Evolutionary conservation across 2,888 invertebrate species (phyloP).

Genomic region (Epistrophe eligans): DNA sequence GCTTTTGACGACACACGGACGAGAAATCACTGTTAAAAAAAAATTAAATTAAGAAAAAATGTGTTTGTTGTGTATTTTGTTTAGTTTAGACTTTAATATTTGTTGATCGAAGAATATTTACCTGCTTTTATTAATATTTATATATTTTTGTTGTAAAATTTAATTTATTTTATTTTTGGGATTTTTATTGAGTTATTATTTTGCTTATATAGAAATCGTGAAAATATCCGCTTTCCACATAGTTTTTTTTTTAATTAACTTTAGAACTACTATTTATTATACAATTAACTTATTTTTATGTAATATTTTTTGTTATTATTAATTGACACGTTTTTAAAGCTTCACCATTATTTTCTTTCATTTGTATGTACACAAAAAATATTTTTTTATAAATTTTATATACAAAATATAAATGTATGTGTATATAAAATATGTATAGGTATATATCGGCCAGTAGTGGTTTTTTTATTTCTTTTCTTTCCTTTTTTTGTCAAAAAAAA

Average conservation of each 20-base stretch:
- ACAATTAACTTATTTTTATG: background rate
- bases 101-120: constrained; percentile 51
- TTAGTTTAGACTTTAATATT: background rate
- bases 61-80: constrained; percentile 38
- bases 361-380: constrained; percentile 56
- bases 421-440: constrained; percentile 30
- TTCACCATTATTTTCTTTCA: constrained; percentile 56
- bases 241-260: background rate
- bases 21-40: constrained; percentile 10
- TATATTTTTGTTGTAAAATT: background rate
- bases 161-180: background rate
- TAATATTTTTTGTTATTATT: constrained; percentile 23
- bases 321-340: constrained; percentile 74
- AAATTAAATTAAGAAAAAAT: constrained; percentile 23
- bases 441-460: constrained; percentile 30
- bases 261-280: background rate
- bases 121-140: constrained; percentile 42
- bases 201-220: background rate
- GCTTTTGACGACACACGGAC: background rate
- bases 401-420: constrained; percentile 35
- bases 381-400: constrained; percentile 18
- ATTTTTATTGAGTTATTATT: background rate
- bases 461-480: constrained; percentile 7
- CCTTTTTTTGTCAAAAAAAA: constrained; percentile 16
- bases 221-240: background rate